Conservation (phyloP, 2,888 invertebrate species). For the Mantis religiosa region DNA sequence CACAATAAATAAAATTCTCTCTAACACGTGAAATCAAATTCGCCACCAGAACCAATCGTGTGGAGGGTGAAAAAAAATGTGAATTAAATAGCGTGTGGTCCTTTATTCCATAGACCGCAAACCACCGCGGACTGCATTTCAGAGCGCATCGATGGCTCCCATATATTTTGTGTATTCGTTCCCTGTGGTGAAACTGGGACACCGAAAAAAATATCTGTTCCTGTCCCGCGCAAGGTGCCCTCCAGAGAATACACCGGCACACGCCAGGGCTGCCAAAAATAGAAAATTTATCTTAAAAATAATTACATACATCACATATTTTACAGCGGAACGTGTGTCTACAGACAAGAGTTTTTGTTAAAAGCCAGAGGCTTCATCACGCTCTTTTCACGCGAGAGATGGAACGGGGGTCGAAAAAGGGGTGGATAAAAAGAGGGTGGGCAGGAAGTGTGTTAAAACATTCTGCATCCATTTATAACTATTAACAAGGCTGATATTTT, state of each 20-base stretch:
- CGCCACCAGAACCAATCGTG: background rate
- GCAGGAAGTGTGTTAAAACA: background rate
- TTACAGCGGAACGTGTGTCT: background rate
- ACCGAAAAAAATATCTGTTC: background rate
- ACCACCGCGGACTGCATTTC: background rate
- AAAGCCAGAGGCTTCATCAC: background rate
- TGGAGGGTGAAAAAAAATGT: background rate
- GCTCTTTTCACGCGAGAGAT: background rate
- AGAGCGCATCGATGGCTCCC: background rate
- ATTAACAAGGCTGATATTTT: slow-evolving; percentile 14
- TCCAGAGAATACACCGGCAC: background rate
- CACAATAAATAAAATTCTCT: background rate
- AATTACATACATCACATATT: background rate
- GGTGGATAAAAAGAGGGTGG: background rate
- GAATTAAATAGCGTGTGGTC: background rate
- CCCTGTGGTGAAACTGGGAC: background rate
- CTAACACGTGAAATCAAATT: background rate
- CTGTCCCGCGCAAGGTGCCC: background rate
- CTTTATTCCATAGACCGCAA: background rate
- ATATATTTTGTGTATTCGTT: background rate
- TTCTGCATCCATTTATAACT: slow-evolving; percentile 6
- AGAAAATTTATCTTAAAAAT: background rate
- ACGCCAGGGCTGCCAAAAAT: background rate
- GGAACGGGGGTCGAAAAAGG: background rate
- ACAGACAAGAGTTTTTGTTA: background rate